A percentile compares a stretch with the other conserved stretches of the same genome.
These are phyloP conservation scores for Pelobates fuscus DNA, from an alignment of 2,113 vertebrate genomes.

Conservation along the genomic window DNA sequence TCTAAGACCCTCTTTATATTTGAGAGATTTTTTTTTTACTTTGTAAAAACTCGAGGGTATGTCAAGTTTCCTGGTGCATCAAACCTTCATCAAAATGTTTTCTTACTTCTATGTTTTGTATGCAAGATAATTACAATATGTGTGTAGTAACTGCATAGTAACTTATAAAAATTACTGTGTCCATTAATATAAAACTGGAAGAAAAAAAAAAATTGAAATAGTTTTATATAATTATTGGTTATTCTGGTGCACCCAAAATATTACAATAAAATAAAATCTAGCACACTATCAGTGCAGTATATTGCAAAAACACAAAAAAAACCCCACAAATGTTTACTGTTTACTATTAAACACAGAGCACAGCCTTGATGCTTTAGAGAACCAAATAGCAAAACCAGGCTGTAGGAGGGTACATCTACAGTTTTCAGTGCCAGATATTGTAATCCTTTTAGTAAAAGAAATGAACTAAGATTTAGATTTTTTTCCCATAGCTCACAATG, in stretches of 20 bases:
- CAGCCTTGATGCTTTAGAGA: neutral
- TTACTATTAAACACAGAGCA: no score
- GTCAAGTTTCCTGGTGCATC: conserved; percentile 63
- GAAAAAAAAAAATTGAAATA: neutral
- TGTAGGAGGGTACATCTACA: no score
- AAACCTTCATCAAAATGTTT: conserved; percentile 48
- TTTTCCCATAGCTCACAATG: no score
- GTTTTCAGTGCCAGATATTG: no score
- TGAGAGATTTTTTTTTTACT: conserved; percentile 68
- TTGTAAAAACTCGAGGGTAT: conserved; percentile 64
- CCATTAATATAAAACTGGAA: conserved; percentile 55
- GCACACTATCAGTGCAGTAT: no score
- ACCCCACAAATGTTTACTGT: no score
- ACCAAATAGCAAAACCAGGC: neutral
- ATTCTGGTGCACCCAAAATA: no score
- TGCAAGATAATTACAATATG: conserved; percentile 40
- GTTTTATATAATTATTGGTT: no score
- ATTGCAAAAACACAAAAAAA: no score
- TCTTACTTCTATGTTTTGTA: conserved; percentile 52
- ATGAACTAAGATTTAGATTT: no score
- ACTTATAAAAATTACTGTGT: conserved; percentile 72
- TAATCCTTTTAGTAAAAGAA: no score
- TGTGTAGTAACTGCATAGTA: conserved; percentile 68
- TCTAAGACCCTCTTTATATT: conserved; percentile 75
- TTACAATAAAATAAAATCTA: no score